Evolutionary conservation across 30 jellyfish, hydroid and myxozoan genomes (phyloP).

Genomic region (Aurelia coerulea): DNA sequence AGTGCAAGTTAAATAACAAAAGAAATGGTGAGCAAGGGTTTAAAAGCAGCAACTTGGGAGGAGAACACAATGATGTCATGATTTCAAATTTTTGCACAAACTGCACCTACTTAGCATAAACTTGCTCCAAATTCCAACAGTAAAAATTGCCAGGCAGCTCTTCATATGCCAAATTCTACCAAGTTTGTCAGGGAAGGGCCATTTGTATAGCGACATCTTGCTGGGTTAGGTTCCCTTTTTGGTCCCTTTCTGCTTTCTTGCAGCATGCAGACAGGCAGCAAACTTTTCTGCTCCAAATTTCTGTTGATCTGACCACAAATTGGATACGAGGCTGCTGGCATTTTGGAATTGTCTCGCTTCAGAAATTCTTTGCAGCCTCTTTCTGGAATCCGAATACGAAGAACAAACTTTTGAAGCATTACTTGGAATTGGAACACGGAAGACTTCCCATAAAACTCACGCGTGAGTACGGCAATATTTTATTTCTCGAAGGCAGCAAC

Average conservation of each 20-base stretch:
- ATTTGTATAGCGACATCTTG: not conserved
- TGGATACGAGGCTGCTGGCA: slow-evolving; percentile 37
- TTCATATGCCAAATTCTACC: slow-evolving; percentile 55
- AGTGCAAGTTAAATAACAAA: not conserved
- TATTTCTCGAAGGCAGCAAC: too few relatives aligned
- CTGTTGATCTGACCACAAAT: not conserved
- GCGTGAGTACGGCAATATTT: too few relatives aligned
- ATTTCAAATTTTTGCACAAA: too few relatives aligned
- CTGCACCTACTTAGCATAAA: slow-evolving; percentile 67
- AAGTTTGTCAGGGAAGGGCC: slow-evolving; percentile 72
- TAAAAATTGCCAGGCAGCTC: slow-evolving; percentile 63
- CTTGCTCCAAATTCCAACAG: slow-evolving; percentile 81
- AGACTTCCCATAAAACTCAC: not conserved
- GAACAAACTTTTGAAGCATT: not conserved
- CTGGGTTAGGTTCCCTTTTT: too few relatives aligned
- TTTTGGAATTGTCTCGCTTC: slow-evolving; percentile 21
- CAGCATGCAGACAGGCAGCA: too few relatives aligned
- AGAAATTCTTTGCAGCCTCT: not conserved
- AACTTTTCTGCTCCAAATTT: too few relatives aligned
- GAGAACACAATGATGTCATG: too few relatives aligned
- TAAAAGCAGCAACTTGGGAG: not conserved
- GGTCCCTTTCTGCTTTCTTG: not conserved
- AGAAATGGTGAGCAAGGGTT: not conserved
- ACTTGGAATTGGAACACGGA: not conserved
- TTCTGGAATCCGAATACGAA: not conserved